Percentiles rank a stretch among this genome's conserved stretches.
These are phyloP conservation scores for human DNA, from an alignment of 2,113 vertebrate genomes.

Conservation along the genomic window GRCh38 chr1:212064501-212065000, in stretches of 20 bases:
- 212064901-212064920: constrained; percentile 89
- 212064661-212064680: background rate
- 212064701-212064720: background rate
- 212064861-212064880: background rate
- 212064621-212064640: background rate
- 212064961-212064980: constrained; percentile 87
- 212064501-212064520: background rate
- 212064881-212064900: constrained; percentile 13
- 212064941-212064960: constrained; percentile 97
- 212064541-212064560: background rate
- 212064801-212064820: constrained; percentile 8
- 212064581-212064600: background rate
- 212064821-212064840: constrained; percentile 25
- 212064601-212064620: background rate
- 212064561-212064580: background rate
- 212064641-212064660: background rate
- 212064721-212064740: background rate
- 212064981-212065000: constrained; percentile 91
- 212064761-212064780: background rate
- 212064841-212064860: background rate
- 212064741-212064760: background rate
- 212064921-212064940: constrained; percentile 96
- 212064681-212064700: background rate
- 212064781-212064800: background rate
- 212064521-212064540: background rate